phyloP scores from a whole-genome alignment of 1,140 invertebrate species.

The Sitophilus oryzae region DNA sequence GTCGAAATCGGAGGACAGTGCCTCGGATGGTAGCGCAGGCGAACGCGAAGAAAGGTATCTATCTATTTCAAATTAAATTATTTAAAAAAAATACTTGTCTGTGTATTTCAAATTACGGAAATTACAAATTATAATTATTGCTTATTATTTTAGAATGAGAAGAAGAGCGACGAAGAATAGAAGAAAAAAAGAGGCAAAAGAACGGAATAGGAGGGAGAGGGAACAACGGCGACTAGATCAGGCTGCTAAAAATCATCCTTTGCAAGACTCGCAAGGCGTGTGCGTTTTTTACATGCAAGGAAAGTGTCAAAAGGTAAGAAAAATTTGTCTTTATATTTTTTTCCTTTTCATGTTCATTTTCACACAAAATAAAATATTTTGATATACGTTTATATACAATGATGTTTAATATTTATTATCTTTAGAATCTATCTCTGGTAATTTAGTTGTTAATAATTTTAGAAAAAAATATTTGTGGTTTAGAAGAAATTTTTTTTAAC shows the following conservation, averaged over 20 bases:
- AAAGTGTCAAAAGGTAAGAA: slow-evolving; percentile 68
- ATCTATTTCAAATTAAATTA: background rate
- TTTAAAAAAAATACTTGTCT: background rate
- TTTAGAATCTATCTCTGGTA: too few relatives aligned
- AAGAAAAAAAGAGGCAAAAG: slow-evolving; percentile 22
- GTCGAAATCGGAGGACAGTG: slow-evolving; percentile 32
- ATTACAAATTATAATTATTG: background rate
- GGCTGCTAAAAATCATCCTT: slow-evolving; percentile 26
- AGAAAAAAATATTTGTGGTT: too few relatives aligned
- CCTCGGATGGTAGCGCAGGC: slow-evolving; percentile 34
- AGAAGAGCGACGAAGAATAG: slow-evolving; percentile 11
- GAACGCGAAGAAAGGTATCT: slow-evolving; percentile 9
- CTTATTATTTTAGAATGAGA: slow-evolving; percentile 1
- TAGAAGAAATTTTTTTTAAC: too few relatives aligned
- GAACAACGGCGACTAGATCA: slow-evolving; percentile 27
- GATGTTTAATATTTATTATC: too few relatives aligned
- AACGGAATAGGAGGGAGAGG: slow-evolving; percentile 25
- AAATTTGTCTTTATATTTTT: background rate
- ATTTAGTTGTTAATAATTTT: too few relatives aligned
- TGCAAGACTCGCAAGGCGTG: slow-evolving; percentile 60
- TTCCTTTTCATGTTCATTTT: slow-evolving; percentile 3
- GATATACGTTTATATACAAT: too few relatives aligned
- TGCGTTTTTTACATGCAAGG: slow-evolving; percentile 84
- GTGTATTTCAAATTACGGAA: too few relatives aligned
- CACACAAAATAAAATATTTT: too few relatives aligned